A percentile compares a stretch with the other conserved stretches of the same genome.
These are phyloP conservation scores for Lepus timidus DNA, from an alignment of 2,113 vertebrate genomes.

Conservation along the genomic window DNA sequence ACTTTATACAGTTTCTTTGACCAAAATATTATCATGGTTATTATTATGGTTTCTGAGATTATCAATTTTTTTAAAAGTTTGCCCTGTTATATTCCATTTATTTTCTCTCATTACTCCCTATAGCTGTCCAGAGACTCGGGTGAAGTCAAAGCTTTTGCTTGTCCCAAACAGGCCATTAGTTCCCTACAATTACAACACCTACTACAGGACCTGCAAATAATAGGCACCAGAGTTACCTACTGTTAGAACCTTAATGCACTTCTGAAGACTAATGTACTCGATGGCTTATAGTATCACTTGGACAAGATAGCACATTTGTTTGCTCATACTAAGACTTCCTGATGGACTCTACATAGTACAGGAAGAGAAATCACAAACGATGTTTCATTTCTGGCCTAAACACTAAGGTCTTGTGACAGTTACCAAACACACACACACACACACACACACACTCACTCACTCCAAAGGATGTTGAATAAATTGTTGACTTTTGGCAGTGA, in stretches of 20 bases:
- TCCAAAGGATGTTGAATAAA: neutral
- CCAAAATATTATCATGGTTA: neutral
- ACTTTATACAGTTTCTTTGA: neutral
- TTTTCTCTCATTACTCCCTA: neutral
- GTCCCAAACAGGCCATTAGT: neutral
- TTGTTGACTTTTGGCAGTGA: neutral
- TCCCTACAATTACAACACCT: neutral
- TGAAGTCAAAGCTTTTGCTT: neutral
- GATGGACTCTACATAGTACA: neutral
- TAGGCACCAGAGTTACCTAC: neutral
- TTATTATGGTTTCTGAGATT: neutral
- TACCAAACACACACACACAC: neutral
- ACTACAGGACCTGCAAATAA: neutral
- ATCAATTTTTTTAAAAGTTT: neutral
- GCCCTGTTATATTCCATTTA: neutral
- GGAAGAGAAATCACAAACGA: neutral
- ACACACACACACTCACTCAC: too few species aligned
- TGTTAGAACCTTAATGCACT: neutral
- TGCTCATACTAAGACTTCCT: neutral
- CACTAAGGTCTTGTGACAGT: neutral
- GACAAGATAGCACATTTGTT: neutral
- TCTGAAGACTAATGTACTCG: neutral
- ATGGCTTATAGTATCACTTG: neutral
- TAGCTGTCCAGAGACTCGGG: neutral
- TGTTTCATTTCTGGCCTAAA: neutral